These are phyloP conservation scores for Eupelmus urozonus DNA, from an alignment of 2,888 invertebrate species.

Conservation along the genomic window DNA sequence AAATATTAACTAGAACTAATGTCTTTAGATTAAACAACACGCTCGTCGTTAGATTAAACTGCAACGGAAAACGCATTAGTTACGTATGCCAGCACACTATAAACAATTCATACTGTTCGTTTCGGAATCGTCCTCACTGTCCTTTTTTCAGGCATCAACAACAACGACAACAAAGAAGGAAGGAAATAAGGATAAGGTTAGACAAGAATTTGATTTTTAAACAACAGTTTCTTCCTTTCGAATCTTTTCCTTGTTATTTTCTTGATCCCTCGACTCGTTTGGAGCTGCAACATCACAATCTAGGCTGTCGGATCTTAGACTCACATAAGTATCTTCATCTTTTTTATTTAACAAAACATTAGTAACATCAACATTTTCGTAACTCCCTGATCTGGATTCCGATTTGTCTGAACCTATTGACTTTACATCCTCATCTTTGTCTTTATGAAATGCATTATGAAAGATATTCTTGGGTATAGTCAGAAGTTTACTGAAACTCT, in stretches of 20 bases:
- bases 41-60: slow-evolving; percentile 44
- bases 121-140: slow-evolving; percentile 46
- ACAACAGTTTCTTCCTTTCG: slow-evolving; percentile 33
- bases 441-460: slow-evolving; percentile 71
- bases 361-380: slow-evolving; percentile 56
- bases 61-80: slow-evolving; percentile 53
- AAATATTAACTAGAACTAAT: not conserved
- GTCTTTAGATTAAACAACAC: slow-evolving; percentile 12
- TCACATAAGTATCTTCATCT: slow-evolving; percentile 49
- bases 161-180: slow-evolving; percentile 7
- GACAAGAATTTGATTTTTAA: slow-evolving; percentile 12
- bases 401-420: slow-evolving; percentile 61
- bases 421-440: slow-evolving; percentile 61
- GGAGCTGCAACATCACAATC: slow-evolving; percentile 30
- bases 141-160: not conserved
- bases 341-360: slow-evolving; percentile 29
- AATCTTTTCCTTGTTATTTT: slow-evolving; percentile 5
- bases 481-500: slow-evolving; percentile 71
- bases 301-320: slow-evolving; percentile 53
- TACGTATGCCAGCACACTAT: slow-evolving; percentile 59
- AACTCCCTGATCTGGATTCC: slow-evolving; percentile 67
- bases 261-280: slow-evolving; percentile 2
- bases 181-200: not conserved
- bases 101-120: slow-evolving; percentile 65
- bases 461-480: slow-evolving; percentile 73